Evolutionary conservation across 2,888 invertebrate species (phyloP).

Genomic region (Erannis defoliaria): DNA sequence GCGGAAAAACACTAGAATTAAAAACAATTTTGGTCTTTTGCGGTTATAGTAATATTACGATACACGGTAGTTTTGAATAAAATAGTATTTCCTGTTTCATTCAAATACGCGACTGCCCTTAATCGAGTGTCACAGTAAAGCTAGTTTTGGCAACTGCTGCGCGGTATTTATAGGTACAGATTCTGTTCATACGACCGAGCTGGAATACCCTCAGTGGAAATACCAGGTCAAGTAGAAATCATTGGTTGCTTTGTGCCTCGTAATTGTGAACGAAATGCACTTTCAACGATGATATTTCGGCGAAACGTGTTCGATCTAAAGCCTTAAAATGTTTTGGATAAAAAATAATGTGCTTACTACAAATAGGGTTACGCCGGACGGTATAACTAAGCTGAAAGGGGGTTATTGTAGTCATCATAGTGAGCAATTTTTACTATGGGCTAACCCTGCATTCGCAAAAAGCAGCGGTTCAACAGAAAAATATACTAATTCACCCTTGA

Average conservation of each 20-base stretch:
- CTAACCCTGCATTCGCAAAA: too few relatives aligned
- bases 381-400: too few relatives aligned
- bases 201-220: background rate
- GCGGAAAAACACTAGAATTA: too few relatives aligned
- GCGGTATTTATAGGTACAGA: conserved; percentile 24
- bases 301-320: background rate
- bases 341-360: too few relatives aligned
- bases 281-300: background rate
- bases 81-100: conserved; percentile 12
- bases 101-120: conserved; percentile 13
- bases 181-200: conserved; percentile 16
- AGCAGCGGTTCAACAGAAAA: too few relatives aligned
- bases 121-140: conserved; percentile 23
- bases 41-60: background rate
- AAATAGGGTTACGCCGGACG: too few relatives aligned
- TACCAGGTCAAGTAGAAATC: conserved; percentile 11
- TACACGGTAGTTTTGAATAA: background rate
- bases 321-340: too few relatives aligned
- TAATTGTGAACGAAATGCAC: conserved; percentile 7
- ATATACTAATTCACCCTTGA: too few relatives aligned
- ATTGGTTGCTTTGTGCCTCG: conserved; percentile 17
- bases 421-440: too few relatives aligned
- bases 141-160: conserved; percentile 26
- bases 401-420: too few relatives aligned
- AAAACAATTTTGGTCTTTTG: too few relatives aligned